Percentiles rank a stretch among this genome's conserved stretches.
These are phyloP conservation scores for Mesembrinibis cayennensis DNA, from an alignment of 2,113 vertebrate genomes.

Conservation along the genomic window DNA sequence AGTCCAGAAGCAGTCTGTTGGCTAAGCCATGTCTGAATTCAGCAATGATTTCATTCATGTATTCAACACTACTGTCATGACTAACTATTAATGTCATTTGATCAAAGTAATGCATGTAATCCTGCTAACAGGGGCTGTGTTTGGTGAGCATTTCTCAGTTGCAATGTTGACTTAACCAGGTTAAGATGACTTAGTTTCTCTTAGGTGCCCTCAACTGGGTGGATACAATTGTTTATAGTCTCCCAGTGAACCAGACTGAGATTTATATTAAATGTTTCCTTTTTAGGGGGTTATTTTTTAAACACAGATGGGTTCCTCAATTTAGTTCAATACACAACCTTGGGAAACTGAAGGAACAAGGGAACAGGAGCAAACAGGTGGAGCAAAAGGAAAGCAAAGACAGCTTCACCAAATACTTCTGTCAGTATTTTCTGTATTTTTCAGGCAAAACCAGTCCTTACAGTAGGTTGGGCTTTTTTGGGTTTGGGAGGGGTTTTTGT, in stretches of 20 bases:
- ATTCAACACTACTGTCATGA: background rate
- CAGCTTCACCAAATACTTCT: background rate
- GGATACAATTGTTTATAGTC: background rate
- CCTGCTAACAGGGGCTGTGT: background rate
- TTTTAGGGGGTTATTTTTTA: background rate
- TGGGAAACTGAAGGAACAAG: background rate
- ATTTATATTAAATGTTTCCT: background rate
- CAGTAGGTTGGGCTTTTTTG: background rate
- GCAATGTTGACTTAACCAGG: slow-evolving; percentile 53
- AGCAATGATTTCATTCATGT: background rate
- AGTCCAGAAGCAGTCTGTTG: background rate
- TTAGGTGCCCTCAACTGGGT: background rate
- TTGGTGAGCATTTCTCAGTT: slow-evolving; percentile 16
- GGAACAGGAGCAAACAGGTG: background rate
- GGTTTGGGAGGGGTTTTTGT: background rate
- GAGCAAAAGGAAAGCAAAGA: background rate
- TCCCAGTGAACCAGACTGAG: background rate
- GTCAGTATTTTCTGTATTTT: background rate
- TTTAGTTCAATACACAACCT: background rate
- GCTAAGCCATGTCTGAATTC: background rate
- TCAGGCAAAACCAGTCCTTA: background rate
- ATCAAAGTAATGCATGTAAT: slow-evolving; percentile 33
- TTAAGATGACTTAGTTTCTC: background rate
- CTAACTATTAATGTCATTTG: background rate
- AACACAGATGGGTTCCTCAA: background rate